A percentile compares a stretch with the other conserved stretches of the same genome.
Conservation (phyloP, 2,888 invertebrate genomes). For the Hyposoter didymator region DNA sequence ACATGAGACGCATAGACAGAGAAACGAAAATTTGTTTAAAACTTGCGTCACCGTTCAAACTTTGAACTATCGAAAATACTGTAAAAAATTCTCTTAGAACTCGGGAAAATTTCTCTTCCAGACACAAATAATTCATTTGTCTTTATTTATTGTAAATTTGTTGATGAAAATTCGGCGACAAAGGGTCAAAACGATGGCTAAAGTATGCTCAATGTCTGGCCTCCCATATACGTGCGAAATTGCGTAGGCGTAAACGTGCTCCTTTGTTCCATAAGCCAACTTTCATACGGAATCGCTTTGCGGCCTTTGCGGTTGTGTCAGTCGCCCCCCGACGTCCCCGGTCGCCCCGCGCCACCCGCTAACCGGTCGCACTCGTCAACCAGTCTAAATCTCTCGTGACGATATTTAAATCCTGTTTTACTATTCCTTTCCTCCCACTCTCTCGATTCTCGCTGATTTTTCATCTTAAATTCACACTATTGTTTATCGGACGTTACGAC, state of each 20-base stretch:
- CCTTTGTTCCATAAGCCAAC: slow-evolving; percentile 63
- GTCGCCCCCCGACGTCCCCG: neutral
- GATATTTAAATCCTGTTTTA: slow-evolving; percentile 60
- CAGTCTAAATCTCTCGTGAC: slow-evolving; percentile 41
- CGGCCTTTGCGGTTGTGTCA: slow-evolving; percentile 41
- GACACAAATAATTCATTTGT: neutral
- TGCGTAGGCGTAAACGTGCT: slow-evolving; percentile 60
- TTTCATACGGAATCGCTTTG: slow-evolving; percentile 58
- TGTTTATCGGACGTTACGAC: neutral
- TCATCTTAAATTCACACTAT: slow-evolving; percentile 16
- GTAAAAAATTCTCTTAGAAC: neutral
- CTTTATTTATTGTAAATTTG: neutral
- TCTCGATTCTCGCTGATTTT: neutral
- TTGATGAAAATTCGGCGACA: neutral
- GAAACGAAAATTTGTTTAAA: neutral
- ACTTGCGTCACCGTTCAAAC: neutral
- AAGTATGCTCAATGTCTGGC: neutral
- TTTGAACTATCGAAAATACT: neutral
- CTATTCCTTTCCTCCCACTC: slow-evolving; percentile 23
- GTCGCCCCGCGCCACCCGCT: neutral
- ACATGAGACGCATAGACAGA: neutral
- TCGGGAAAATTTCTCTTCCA: neutral
- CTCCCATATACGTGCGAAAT: slow-evolving; percentile 8
- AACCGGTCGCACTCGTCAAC: slow-evolving; percentile 23
- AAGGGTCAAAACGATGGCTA: neutral